Evolutionary conservation across 64 coral and sea anemone species (phyloP).

Genomic region (Porites lutea): DNA sequence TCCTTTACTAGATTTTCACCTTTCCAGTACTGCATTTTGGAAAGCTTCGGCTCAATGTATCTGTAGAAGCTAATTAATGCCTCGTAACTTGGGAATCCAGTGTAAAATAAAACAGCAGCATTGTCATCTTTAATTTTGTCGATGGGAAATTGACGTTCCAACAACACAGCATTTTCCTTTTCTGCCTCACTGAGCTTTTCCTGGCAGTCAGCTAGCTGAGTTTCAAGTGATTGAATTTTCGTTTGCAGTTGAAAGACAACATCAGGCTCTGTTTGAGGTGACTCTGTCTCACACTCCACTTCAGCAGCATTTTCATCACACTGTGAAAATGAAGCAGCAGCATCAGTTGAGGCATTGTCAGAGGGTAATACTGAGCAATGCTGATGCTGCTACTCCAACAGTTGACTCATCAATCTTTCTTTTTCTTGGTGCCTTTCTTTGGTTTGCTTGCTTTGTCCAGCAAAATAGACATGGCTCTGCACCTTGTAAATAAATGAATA

Average conservation of each 20-base stretch:
- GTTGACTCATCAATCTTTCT: conserved; percentile 22
- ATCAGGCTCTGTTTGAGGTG: conserved; percentile 11
- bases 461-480: conserved; percentile 17
- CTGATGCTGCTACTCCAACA: conserved; percentile 16
- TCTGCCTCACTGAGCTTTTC: conserved; percentile 40
- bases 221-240: conserved; percentile 39
- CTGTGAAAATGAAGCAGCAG: conserved; percentile 21
- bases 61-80: conserved; percentile 10
- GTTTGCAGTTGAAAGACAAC: background rate
- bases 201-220: conserved; percentile 33
- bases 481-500: conserved; percentile 3
- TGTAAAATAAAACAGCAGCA: conserved; percentile 19
- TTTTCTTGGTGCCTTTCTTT: conserved; percentile 14
- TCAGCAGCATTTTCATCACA: conserved; percentile 17
- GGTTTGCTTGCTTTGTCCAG: conserved; percentile 9
- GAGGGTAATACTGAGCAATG: conserved; percentile 24
- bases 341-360: background rate
- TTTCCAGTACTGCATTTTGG: conserved; percentile 55
- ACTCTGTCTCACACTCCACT: conserved; percentile 5
- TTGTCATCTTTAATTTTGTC: conserved; percentile 19
- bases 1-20: conserved; percentile 1
- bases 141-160: conserved; percentile 6
- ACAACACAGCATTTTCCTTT: conserved; percentile 36
- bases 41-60: conserved; percentile 3
- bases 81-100: conserved; percentile 21